phyloP scores from a whole-genome alignment of 1,140 invertebrate species.

The Papilio aristodemus region DNA sequence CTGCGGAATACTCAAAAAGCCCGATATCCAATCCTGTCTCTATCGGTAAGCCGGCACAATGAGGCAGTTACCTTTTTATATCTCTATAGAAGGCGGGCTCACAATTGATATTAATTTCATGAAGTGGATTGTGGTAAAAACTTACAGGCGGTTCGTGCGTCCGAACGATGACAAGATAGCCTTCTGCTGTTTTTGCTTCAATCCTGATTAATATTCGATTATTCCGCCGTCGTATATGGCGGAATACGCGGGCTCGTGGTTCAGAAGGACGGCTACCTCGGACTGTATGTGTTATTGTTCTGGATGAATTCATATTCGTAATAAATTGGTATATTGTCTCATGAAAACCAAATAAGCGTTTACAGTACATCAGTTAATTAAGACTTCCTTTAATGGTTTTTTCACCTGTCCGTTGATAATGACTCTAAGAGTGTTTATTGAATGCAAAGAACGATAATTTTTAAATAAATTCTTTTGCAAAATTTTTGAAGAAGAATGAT shows the following conservation, averaged over 20 bases:
- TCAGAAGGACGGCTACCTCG: background rate
- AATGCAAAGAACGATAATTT: background rate
- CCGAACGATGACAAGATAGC: constrained; percentile 46
- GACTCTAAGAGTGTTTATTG: constrained; percentile 12
- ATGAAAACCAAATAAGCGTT: constrained; percentile 20
- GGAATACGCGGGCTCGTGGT: constrained; percentile 22
- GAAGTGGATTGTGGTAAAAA: constrained; percentile 60
- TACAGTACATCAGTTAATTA: constrained; percentile 22
- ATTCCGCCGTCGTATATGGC: constrained; percentile 36
- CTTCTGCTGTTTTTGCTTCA: constrained; percentile 49
- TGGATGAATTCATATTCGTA: constrained; percentile 17
- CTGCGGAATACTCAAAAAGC: constrained; percentile 53
- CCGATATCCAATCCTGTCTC: constrained; percentile 43
- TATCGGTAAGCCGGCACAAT: constrained; percentile 38
- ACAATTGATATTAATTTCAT: constrained; percentile 75
- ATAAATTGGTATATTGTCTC: constrained; percentile 31
- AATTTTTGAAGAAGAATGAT: too few species aligned
- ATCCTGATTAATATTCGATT: constrained; percentile 47
- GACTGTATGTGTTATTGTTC: constrained; percentile 21
- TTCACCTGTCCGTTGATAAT: constrained; percentile 14
- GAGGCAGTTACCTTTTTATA: constrained; percentile 52
- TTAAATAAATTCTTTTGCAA: background rate
- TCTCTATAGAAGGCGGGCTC: constrained; percentile 48
- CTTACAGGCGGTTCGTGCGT: constrained; percentile 40
- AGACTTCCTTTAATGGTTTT: constrained; percentile 18